Evolutionary conservation across 2,888 invertebrate genomes (phyloP).

Genomic region (Serrognathus titanus): DNA sequence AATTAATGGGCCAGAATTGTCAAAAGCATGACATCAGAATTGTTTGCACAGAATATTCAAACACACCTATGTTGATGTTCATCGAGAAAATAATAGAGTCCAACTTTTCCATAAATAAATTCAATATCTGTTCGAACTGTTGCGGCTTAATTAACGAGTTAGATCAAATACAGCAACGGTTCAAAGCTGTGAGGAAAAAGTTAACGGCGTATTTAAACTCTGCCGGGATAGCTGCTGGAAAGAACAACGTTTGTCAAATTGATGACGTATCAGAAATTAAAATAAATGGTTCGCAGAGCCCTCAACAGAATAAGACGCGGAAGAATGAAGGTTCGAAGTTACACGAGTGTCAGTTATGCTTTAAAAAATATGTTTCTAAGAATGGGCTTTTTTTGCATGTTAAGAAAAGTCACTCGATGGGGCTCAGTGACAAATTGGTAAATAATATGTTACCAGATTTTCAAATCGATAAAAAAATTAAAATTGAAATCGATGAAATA

Average conservation of each 20-base stretch:
- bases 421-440: not conserved
- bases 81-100: slow-evolving; percentile 12
- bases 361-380: slow-evolving; percentile 20
- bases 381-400: slow-evolving; percentile 18
- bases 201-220: slow-evolving; percentile 11
- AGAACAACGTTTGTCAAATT: not conserved
- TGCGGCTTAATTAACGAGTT: slow-evolving; percentile 35
- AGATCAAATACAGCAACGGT: slow-evolving; percentile 30
- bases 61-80: slow-evolving; percentile 11
- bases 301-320: too few relatives aligned
- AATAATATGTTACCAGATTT: not conserved
- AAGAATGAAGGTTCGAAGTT: not conserved
- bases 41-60: slow-evolving; percentile 15
- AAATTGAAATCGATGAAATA: too few relatives aligned
- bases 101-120: slow-evolving; percentile 5
- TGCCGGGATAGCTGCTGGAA: not conserved
- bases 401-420: slow-evolving; percentile 16
- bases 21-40: slow-evolving; percentile 11
- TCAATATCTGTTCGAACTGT: slow-evolving; percentile 30
- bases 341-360: slow-evolving; percentile 18
- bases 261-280: not conserved
- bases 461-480: too few relatives aligned
- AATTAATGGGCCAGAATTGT: not conserved
- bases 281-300: too few relatives aligned
- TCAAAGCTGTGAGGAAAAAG: slow-evolving; percentile 25